These are phyloP conservation scores for Semibalanus balanoides DNA, from an alignment of 1,140 invertebrate species.

Conservation along the genomic window DNA sequence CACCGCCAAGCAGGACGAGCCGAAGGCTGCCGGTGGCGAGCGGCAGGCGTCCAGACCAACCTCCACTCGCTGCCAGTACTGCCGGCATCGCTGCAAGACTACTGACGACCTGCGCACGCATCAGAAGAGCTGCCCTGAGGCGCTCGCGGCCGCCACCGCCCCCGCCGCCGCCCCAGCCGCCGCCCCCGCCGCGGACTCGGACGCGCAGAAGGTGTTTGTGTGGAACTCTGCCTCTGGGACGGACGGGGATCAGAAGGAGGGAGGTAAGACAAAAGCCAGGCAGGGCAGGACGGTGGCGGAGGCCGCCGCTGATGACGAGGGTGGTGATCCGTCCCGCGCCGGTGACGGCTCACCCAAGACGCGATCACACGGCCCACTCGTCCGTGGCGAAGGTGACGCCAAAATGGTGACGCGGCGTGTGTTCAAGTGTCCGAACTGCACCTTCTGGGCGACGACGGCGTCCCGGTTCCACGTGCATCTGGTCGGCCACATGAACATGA, in stretches of 20 bases:
- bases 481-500: constrained; percentile 77
- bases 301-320: constrained; percentile 6
- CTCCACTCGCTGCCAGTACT: constrained; percentile 66
- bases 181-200: not conserved
- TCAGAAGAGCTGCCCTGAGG: constrained; percentile 48
- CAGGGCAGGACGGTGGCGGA: constrained; percentile 24
- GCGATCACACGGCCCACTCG: constrained; percentile 3
- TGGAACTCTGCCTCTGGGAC: constrained; percentile 5
- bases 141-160: constrained; percentile 17
- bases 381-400: constrained; percentile 11
- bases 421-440: constrained; percentile 78
- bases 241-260: constrained; percentile 24
- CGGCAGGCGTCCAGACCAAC: constrained; percentile 15
- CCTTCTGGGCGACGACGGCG: constrained; percentile 74
- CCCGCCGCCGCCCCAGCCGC: constrained; percentile 6
- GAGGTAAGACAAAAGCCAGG: constrained; percentile 30
- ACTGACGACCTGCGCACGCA: constrained; percentile 49
- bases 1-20: not conserved
- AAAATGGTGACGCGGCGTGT: constrained; percentile 31
- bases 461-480: constrained; percentile 84
- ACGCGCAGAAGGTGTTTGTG: not conserved
- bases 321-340: not conserved
- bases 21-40: not conserved
- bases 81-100: constrained; percentile 66
- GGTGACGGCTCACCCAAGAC: constrained; percentile 15